Percentiles rank a stretch among this genome's conserved stretches.
These are phyloP conservation scores for Drosophila monieri DNA, from an alignment of 2,888 invertebrate genomes.

Conservation along the genomic window DNA sequence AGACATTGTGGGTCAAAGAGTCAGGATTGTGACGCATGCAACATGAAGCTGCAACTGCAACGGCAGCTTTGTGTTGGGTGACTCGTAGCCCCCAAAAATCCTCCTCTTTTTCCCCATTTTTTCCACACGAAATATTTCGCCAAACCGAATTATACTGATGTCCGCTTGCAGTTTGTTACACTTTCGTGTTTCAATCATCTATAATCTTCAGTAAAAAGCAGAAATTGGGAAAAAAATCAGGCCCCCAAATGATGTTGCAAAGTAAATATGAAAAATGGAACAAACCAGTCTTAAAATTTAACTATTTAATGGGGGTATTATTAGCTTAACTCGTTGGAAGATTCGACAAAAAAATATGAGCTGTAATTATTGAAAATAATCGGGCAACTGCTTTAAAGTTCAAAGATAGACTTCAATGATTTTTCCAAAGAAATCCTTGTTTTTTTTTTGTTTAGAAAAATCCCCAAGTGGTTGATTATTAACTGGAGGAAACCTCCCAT, in stretches of 20 bases:
- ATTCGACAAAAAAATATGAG: conserved; percentile 13
- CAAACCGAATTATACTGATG: conserved; percentile 33
- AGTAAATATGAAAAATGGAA: conserved; percentile 38
- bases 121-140: conserved; percentile 31
- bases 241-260: conserved; percentile 23
- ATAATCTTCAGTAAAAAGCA: conserved; percentile 4
- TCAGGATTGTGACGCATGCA: conserved; percentile 64
- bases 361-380: conserved; percentile 24
- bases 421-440: neutral
- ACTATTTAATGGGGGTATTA: conserved; percentile 31
- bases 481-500: conserved; percentile 11
- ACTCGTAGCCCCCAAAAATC: conserved; percentile 1
- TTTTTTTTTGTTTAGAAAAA: conserved; percentile 1
- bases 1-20: conserved; percentile 68
- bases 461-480: conserved; percentile 7
- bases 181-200: conserved; percentile 29
- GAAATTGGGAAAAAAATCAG: conserved; percentile 22
- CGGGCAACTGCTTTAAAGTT: neutral
- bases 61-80: conserved; percentile 29
- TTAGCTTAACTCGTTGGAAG: conserved; percentile 19
- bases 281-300: conserved; percentile 21
- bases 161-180: conserved; percentile 38
- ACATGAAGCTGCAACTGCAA: conserved; percentile 34
- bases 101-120: conserved; percentile 28
- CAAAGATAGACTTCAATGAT: conserved; percentile 3